Evolutionary conservation across 2,113 vertebrate genomes (phyloP).

Genomic region (Chroicocephalus ridibundus): DNA sequence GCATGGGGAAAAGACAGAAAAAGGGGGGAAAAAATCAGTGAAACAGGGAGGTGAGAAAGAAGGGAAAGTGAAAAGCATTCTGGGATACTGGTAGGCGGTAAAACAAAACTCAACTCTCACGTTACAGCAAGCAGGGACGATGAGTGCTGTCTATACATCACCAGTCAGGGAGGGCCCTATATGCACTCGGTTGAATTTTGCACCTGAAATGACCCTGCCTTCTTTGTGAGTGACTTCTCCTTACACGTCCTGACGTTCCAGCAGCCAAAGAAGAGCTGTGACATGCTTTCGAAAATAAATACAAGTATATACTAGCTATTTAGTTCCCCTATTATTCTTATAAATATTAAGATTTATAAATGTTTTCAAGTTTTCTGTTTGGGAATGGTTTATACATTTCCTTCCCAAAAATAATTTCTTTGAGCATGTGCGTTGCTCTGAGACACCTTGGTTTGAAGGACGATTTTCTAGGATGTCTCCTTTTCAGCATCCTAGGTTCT

Average conservation of each 20-base stretch:
- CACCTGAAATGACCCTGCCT: not conserved
- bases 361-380: not conserved
- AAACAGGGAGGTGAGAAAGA: not conserved
- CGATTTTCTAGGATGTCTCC: not conserved
- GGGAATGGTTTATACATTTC: not conserved
- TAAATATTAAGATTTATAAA: not conserved
- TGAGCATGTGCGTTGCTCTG: not conserved
- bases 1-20: not conserved
- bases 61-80: not conserved
- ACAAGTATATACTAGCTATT: not conserved
- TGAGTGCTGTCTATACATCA: not conserved
- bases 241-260: not conserved
- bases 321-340: not conserved
- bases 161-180: not conserved
- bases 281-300: not conserved
- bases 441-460: not conserved
- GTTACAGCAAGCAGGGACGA: not conserved
- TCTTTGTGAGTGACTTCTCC: not conserved
- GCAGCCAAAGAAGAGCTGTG: not conserved
- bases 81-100: not conserved
- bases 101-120: not conserved
- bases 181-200: not conserved
- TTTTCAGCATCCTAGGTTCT: constrained; percentile 20
- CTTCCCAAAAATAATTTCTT: not conserved
- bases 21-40: not conserved